Percentiles rank a stretch among this genome's conserved stretches.
Evolutionary conservation across 2,797 vertebrate species (phyloP).

Genomic region (Lerista edwardsae): DNA sequence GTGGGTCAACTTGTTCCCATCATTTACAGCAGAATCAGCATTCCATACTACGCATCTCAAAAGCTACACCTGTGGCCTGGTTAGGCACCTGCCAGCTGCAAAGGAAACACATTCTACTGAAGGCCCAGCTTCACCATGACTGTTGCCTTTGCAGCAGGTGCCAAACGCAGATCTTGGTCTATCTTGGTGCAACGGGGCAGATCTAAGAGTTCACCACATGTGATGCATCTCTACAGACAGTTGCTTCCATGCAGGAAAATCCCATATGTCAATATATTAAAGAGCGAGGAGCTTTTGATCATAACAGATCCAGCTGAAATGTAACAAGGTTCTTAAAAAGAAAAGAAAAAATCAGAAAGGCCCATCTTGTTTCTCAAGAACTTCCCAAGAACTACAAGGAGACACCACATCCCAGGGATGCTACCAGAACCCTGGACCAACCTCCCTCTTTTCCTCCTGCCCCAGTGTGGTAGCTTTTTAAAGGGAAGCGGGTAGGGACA

Average conservation of each 20-base stretch:
- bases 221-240: neutral
- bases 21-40: neutral
- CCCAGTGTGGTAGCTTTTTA: too few relatives aligned
- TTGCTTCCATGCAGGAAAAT: neutral
- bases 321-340: too few relatives aligned
- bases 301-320: too few relatives aligned
- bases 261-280: neutral
- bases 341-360: too few relatives aligned
- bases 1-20: neutral
- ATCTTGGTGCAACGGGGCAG: fast-evolving
- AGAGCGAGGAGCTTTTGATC: neutral
- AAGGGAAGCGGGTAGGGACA: too few relatives aligned
- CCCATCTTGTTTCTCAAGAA: too few relatives aligned
- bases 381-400: too few relatives aligned
- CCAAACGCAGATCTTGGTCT: neutral
- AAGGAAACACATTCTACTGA: neutral
- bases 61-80: neutral
- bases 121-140: neutral
- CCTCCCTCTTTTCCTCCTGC: too few relatives aligned
- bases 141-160: neutral
- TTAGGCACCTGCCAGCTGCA: neutral
- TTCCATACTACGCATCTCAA: neutral
- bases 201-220: neutral
- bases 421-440: too few relatives aligned
- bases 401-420: too few relatives aligned